phyloP scores from a whole-genome alignment of 2,888 invertebrate genomes.

The Exocentrus adspersus region DNA sequence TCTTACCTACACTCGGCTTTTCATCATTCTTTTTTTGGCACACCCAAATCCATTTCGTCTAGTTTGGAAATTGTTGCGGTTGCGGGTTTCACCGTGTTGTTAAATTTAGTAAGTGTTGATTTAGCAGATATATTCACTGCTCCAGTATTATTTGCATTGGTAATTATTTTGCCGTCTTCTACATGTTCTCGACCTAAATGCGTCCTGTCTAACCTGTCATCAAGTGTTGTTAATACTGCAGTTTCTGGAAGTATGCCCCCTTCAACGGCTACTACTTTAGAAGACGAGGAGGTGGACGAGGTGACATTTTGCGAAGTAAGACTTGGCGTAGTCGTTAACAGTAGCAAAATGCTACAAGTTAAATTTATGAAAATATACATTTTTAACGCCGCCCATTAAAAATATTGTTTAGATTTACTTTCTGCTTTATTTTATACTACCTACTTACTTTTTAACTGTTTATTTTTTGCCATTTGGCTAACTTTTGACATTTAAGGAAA shows the following conservation, averaged over 20 bases:
- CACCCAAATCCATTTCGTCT: not conserved
- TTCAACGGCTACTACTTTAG: slow-evolving; percentile 3
- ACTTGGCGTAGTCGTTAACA: not conserved
- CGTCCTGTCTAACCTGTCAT: not conserved
- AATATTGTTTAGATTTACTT: too few relatives aligned
- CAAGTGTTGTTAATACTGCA: too few relatives aligned
- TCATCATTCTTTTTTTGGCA: not conserved
- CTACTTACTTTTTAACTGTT: too few relatives aligned
- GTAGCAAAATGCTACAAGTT: not conserved
- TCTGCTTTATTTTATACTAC: too few relatives aligned
- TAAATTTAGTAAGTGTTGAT: too few relatives aligned
- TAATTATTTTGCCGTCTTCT: not conserved
- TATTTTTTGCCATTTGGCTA: too few relatives aligned
- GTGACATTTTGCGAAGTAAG: not conserved
- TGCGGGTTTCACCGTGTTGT: not conserved
- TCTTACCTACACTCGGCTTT: not conserved
- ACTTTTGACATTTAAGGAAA: too few relatives aligned
- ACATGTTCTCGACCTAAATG: slow-evolving; percentile 12
- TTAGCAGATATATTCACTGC: not conserved
- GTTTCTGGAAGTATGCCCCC: not conserved
- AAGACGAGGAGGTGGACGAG: not conserved
- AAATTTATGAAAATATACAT: not conserved
- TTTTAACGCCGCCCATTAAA: not conserved
- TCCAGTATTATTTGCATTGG: not conserved
- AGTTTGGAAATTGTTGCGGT: not conserved